phyloP scores from a whole-genome alignment of 23 tunicate genomes.

The Trididemnum miniatum region DNA sequence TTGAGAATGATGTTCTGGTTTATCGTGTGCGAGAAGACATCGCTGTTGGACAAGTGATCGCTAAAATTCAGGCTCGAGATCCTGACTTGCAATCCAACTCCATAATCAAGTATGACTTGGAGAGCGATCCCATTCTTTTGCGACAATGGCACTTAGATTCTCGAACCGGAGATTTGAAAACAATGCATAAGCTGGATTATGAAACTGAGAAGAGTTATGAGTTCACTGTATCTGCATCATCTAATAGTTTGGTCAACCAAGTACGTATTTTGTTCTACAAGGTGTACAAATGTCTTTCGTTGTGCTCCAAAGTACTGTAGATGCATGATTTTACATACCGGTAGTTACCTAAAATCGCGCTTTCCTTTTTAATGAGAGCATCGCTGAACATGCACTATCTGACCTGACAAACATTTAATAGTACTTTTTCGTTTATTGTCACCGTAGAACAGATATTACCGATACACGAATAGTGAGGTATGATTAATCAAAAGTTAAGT shows the following conservation, averaged over 20 bases:
- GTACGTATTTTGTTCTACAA: constrained; percentile 17
- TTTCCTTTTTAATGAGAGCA: neutral
- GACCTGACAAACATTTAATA: too few relatives aligned
- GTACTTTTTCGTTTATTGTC: too few relatives aligned
- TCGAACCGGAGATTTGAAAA: constrained; percentile 69
- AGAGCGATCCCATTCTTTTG: constrained; percentile 44
- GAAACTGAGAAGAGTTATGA: constrained; percentile 73
- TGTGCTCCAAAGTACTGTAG: neutral
- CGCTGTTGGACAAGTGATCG: constrained; percentile 43
- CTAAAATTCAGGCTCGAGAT: constrained; percentile 65
- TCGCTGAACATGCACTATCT: too few relatives aligned
- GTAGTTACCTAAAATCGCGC: too few relatives aligned
- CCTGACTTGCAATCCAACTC: constrained; percentile 74
- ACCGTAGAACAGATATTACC: too few relatives aligned
- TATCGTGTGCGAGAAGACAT: constrained; percentile 67
- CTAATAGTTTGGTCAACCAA: constrained; percentile 64
- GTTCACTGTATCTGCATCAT: constrained; percentile 64
- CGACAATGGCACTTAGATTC: constrained; percentile 49
- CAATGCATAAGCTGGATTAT: constrained; percentile 65
- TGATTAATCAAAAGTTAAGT: too few relatives aligned
- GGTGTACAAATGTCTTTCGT: neutral
- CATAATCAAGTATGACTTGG: constrained; percentile 51
- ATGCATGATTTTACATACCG: too few relatives aligned
- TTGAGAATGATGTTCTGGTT: constrained; percentile 42
- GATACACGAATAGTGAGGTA: too few relatives aligned